Evolutionary conservation across 2,113 vertebrate species (phyloP), one percentile per base, ranked within the genome.

Genomic region (Circaetus cinerascens): DNA sequence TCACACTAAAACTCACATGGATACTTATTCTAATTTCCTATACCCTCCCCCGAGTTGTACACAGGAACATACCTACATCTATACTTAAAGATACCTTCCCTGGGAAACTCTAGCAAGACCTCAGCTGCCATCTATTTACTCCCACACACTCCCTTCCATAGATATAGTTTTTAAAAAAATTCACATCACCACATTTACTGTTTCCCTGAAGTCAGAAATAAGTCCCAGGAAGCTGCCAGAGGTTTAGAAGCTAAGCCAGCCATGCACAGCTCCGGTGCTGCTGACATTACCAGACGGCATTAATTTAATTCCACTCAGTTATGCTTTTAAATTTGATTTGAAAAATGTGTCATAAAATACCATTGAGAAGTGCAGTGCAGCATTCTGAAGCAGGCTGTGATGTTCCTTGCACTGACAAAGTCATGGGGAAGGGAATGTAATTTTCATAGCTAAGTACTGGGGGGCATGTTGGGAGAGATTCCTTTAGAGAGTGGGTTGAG

Each of bases 301-400:
- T 98, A 98, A 98, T 98, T 98, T 98, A 98, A 98, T 98, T 98
- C 98, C 90, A 97, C 96, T 98, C 98, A 98, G 97, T 98, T 98
- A 98, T 98, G 97, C 98, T 98, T 98, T 98, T 97, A 98, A 98
- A 98, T 98, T 98, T 98, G 98, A 98, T 98, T 98, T 98, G 96
- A 97, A 97, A 98, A 97, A 97, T 97, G 97, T 98, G 97, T 97
- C 98, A 96, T 98, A 98, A 98, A 98, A 97, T 80, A 95, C 97
- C 88, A 96, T 89, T 94, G 96, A 96, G 97, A 96, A 98, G 97
- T 57, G 90, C 68, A 55, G 90, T 5, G 59, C 95, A 56, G 97
- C 97, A 96, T 98, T 94, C 57, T 45, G 97, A 97, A 98, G 95
- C 94, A 96, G 96, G 29, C 80, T 92, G 74, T 81, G 92, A 96